Conservation (phyloP, 1,140 invertebrate species). For the Drosophila melanica region DNA sequence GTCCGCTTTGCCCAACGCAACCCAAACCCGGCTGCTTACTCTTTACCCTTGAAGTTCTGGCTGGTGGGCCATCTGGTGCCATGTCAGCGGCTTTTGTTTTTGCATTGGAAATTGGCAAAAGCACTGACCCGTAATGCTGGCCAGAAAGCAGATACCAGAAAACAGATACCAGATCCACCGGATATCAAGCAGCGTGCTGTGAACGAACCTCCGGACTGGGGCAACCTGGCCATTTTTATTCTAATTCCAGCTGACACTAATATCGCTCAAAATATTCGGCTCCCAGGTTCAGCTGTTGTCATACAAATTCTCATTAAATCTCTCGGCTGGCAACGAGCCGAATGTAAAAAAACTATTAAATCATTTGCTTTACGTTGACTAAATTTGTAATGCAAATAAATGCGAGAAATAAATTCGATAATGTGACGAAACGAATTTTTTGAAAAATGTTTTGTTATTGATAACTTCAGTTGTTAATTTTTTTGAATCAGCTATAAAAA, state of each 20-base stretch:
- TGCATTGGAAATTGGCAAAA: constrained; percentile 59
- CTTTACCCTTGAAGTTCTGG: neutral
- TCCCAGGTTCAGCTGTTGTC: constrained; percentile 1
- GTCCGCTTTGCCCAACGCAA: too few species aligned
- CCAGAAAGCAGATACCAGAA: constrained; percentile 38
- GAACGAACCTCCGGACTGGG: constrained; percentile 6
- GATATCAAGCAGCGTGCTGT: constrained; percentile 20
- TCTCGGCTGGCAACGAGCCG: neutral
- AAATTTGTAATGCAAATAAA: too few species aligned
- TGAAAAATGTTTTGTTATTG: too few species aligned
- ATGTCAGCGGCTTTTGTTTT: constrained; percentile 64
- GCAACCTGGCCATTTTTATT: neutral
- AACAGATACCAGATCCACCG: constrained; percentile 36
- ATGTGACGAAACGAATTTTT: too few species aligned
- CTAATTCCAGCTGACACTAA: constrained; percentile 16
- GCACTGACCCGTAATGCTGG: constrained; percentile 63
- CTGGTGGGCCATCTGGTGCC: constrained; percentile 58
- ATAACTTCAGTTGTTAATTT: too few species aligned
- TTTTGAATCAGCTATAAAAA: too few species aligned
- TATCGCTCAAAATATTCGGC: neutral
- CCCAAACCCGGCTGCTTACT: too few species aligned
- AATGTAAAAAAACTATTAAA: neutral
- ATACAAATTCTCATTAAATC: neutral
- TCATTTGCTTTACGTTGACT: neutral
- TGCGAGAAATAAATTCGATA: too few species aligned